These are phyloP conservation scores for Poeciliopsis occidentalis DNA, from an alignment of 2,113 vertebrate species.

Conservation along the genomic window DNA sequence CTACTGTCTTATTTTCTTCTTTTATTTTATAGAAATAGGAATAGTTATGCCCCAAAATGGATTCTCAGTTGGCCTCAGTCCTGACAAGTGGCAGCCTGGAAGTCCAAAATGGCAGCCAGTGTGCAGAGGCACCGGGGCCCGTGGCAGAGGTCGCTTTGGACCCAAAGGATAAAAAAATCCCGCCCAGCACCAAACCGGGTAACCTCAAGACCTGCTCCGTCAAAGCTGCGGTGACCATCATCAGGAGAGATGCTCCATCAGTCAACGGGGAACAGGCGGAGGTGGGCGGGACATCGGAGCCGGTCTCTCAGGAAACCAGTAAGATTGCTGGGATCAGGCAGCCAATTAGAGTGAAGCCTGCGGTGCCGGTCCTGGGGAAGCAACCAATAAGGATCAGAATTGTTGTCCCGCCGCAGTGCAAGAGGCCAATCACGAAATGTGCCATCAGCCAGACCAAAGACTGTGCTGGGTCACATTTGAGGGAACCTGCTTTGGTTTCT, in stretches of 20 bases:
- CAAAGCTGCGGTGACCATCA: slow-evolving; percentile 54
- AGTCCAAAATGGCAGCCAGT: too few species aligned
- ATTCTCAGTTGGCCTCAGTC: too few species aligned
- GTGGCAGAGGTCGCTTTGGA: slow-evolving; percentile 48
- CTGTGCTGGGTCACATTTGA: slow-evolving; percentile 40
- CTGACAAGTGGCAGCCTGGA: too few species aligned
- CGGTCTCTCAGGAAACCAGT: slow-evolving; percentile 63
- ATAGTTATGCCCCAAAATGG: too few species aligned
- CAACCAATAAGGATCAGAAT: slow-evolving; percentile 75
- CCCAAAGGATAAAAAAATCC: slow-evolving; percentile 46
- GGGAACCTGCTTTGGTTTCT: slow-evolving; percentile 34
- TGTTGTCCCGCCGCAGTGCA: slow-evolving; percentile 64
- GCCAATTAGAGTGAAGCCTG: slow-evolving; percentile 72
- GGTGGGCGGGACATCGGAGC: slow-evolving; percentile 63
- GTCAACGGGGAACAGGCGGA: slow-evolving; percentile 69
- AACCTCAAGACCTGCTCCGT: slow-evolving; percentile 57
- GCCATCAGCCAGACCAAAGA: slow-evolving; percentile 71
- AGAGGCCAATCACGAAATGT: slow-evolving; percentile 63
- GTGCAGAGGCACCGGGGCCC: too few species aligned
- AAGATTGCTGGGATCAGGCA: slow-evolving; percentile 59
- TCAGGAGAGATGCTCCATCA: slow-evolving; percentile 59
- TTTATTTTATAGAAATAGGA: too few species aligned
- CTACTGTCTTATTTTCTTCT: too few species aligned
- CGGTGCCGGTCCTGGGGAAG: slow-evolving; percentile 63
- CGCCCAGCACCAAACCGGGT: slow-evolving; percentile 54